Base-by-base conservation (phyloP, 2,888 invertebrate species). In the Erynnis tages region DNA sequence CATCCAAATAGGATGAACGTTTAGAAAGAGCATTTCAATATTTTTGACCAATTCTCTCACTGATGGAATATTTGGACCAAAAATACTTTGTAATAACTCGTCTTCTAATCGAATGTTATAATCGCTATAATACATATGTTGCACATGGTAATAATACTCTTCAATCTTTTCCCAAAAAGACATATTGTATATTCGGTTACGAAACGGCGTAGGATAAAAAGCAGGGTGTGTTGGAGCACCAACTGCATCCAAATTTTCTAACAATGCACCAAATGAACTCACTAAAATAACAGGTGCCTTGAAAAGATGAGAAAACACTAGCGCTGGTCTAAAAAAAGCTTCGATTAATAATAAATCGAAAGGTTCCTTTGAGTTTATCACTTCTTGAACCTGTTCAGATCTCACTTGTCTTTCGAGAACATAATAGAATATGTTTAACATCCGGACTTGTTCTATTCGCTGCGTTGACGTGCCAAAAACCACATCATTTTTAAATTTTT, bases 1-100 rank as follows among this genome's bases (percentile, higher is more conserved):
- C 14, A 64, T 67, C 69, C 69, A 72, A 11, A 65, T 45, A 0
- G 67, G 66, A 58, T 67, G 58, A 2, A 63, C 53, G 50, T 69
- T 72, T 16, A 68, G 53, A 54, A 84, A 70, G 11, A 78, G 41
- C 60, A 82, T 54, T 29, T 74, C 71, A 1, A 73, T 40, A 44
- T 66, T 67, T 4, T 65, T 53, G 19, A 54, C 56, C 13, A 73
- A 53, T 32, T 68, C 62, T 16, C 45, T 52, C 23, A 45, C 2
- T 1, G 32, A 7, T 1, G 45, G 38, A 2, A 47, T 6, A 5
- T 37, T 19, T 3, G 23, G 23, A 1, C 45, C 45, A 23, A 37
- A 35, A 7, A 45, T 43, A 8, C 17, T 37, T 46, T 37, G 53
- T 1, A 58, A 6, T 2, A 59, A 41, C 0, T 35, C 45, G 27